Conservation (phyloP, 2,888 invertebrate species). For the Sarcophaga variegata region DNA sequence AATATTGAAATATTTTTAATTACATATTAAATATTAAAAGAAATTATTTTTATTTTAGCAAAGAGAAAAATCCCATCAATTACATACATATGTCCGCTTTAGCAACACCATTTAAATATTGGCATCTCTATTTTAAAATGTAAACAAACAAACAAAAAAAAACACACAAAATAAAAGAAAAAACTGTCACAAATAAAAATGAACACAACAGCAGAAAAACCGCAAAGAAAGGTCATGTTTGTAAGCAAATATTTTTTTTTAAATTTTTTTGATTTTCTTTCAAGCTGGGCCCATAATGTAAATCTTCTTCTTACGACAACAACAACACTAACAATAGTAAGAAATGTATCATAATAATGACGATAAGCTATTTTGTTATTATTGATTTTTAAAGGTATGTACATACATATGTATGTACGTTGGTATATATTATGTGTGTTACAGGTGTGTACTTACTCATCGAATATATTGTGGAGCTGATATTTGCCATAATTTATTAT, state of each 20-base stretch:
- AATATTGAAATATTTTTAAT: no score
- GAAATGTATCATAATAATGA: no score
- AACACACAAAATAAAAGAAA: background rate
- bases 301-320: background rate
- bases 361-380: background rate
- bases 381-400: background rate
- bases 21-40: no score
- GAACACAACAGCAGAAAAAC: background rate
- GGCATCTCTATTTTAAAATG: slow-evolving; percentile 8
- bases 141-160: background rate
- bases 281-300: slow-evolving; percentile 22
- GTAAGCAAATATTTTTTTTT: slow-evolving; percentile 20
- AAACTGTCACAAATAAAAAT: slow-evolving; percentile 23
- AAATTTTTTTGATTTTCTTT: slow-evolving; percentile 17
- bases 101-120: background rate
- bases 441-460: slow-evolving; percentile 73
- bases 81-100: background rate
- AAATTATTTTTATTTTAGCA: background rate
- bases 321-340: no score
- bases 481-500: slow-evolving; percentile 71
- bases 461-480: slow-evolving; percentile 66
- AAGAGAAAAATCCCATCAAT: background rate
- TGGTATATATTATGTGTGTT: background rate
- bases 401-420: background rate
- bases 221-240: slow-evolving; percentile 28